Evolutionary conservation across 2,888 invertebrate genomes (phyloP).

Genomic region (Oconnorella tubifera): DNA sequence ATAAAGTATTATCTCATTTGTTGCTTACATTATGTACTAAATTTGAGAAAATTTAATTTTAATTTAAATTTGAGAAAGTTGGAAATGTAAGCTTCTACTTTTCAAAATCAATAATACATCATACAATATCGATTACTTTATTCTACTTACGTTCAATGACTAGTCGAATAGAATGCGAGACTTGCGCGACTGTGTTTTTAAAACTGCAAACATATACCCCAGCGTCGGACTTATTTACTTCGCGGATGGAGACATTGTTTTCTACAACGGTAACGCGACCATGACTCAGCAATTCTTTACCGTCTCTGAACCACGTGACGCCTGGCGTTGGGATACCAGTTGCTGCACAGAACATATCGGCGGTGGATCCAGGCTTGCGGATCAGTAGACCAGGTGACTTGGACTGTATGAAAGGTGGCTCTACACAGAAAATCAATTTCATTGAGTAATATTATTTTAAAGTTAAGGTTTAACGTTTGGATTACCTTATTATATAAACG

Average conservation of each 20-base stretch:
- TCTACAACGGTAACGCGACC: constrained; percentile 14
- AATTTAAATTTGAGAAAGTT: too few species aligned
- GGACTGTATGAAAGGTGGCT: constrained; percentile 33
- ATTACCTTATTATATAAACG: too few species aligned
- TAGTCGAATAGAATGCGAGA: constrained; percentile 90
- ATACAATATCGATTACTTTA: too few species aligned
- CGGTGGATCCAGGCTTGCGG: constrained; percentile 71
- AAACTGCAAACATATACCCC: constrained; percentile 96
- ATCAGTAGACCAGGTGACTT: constrained; percentile 37
- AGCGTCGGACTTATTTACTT: constrained; percentile 88
- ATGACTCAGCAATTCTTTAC: constrained; percentile 27
- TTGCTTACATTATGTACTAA: too few species aligned
- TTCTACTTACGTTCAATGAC: constrained; percentile 81
- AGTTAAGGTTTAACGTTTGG: too few species aligned
- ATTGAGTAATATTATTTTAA: too few species aligned
- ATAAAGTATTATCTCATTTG: too few species aligned
- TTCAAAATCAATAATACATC: too few species aligned
- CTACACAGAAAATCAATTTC: too few species aligned
- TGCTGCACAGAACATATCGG: constrained; percentile 93
- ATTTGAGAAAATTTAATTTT: too few species aligned
- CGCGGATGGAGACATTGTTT: constrained; percentile 65
- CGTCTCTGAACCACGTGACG: constrained; percentile 87
- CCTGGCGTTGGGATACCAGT: constrained; percentile 90
- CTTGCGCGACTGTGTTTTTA: constrained; percentile 90
- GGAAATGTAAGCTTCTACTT: too few species aligned